Conservation (phyloP, 2,797 vertebrate genomes). For the Ciconia nigra region DNA sequence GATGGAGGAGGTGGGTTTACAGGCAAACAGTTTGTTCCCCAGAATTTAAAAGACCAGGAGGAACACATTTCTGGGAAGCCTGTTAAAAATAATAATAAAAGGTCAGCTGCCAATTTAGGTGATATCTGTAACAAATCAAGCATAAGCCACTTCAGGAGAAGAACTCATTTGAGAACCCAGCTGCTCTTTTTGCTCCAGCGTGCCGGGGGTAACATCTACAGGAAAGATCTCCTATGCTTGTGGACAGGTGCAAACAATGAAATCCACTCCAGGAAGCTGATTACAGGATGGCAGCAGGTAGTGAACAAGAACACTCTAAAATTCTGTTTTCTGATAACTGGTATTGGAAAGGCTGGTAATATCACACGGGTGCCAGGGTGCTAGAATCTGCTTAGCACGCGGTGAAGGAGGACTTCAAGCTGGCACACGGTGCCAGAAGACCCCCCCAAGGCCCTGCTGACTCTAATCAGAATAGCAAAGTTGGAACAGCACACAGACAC, state of each 20-base stretch:
- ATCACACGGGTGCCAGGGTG: fast-evolving
- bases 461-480: neutral
- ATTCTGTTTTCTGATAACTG: neutral
- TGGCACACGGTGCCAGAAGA: neutral
- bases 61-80: neutral
- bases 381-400: neutral
- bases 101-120: neutral
- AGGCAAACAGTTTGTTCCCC: neutral
- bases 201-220: neutral
- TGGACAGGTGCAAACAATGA: neutral
- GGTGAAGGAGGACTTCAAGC: neutral
- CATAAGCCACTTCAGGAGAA: neutral
- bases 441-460: neutral
- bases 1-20: neutral
- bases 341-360: neutral
- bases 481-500: neutral
- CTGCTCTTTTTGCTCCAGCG: neutral
- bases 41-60: neutral
- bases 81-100: neutral
- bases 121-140: neutral
- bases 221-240: neutral
- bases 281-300: neutral
- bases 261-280: neutral
- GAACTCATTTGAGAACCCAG: neutral
- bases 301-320: neutral